Evolutionary conservation across 1,140 invertebrate species (phyloP).

Genomic region (Cyphomyrmex costatus): DNA sequence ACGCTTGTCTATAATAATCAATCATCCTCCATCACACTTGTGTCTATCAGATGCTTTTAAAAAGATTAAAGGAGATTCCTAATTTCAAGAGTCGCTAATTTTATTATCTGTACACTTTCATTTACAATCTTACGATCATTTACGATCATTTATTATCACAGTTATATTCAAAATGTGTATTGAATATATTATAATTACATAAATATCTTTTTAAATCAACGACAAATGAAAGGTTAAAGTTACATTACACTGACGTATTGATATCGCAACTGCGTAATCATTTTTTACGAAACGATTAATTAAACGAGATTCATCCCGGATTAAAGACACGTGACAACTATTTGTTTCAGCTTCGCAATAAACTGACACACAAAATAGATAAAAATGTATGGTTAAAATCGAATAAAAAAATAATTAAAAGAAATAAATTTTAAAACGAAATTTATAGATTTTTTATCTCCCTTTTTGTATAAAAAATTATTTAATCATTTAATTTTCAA

Average conservation of each 20-base stretch:
- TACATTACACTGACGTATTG: neutral
- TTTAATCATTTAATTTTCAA: neutral
- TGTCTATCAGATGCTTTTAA: conserved; percentile 26
- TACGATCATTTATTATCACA: too few relatives aligned
- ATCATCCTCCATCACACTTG: conserved; percentile 14
- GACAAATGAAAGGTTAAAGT: neutral
- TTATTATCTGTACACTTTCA: neutral
- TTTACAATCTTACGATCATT: too few relatives aligned
- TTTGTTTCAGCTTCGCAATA: neutral
- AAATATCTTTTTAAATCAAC: conserved; percentile 6
- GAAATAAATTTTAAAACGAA: neutral
- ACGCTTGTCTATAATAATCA: conserved; percentile 29
- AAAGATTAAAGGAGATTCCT: conserved; percentile 15
- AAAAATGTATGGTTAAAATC: neutral
- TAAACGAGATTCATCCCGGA: neutral
- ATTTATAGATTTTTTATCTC: neutral
- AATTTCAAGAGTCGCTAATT: conserved; percentile 11
- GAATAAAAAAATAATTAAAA: conserved; percentile 1
- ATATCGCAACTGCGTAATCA: neutral
- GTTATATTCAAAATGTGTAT: too few relatives aligned
- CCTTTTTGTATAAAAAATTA: neutral
- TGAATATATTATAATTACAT: neutral
- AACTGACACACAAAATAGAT: neutral
- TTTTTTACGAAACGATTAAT: neutral
- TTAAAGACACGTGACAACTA: neutral